These are phyloP conservation scores for Bombus sylvicola DNA, from an alignment of 1,140 invertebrate species.

Conservation along the genomic window DNA sequence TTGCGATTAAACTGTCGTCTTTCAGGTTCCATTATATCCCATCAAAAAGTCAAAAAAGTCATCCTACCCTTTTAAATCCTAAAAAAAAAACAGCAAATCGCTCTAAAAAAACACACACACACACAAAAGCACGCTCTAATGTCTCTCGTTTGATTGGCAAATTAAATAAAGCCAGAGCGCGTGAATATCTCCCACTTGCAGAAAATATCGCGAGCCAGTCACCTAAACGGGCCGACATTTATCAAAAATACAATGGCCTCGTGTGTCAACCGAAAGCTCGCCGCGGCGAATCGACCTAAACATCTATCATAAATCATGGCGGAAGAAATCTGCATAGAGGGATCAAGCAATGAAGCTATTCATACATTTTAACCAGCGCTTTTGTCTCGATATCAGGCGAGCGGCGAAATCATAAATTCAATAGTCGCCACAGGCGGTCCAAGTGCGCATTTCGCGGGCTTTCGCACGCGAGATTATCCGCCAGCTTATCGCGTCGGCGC, in stretches of 20 bases:
- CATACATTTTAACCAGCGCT: slow-evolving; percentile 34
- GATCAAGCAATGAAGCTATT: slow-evolving; percentile 4
- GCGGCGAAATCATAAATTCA: slow-evolving; percentile 31
- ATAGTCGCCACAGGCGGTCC: background rate
- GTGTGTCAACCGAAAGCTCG: background rate
- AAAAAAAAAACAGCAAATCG: too few relatives aligned
- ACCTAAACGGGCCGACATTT: too few relatives aligned
- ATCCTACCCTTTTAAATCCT: too few relatives aligned
- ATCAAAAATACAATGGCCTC: background rate
- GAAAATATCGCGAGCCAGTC: background rate
- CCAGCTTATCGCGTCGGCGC: slow-evolving; percentile 4
- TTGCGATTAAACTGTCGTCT: too few relatives aligned
- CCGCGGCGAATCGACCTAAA: slow-evolving; percentile 1
- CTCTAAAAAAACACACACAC: too few relatives aligned
- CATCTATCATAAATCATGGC: slow-evolving; percentile 2
- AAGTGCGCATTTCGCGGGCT: slow-evolving; percentile 10
- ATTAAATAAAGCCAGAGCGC: background rate
- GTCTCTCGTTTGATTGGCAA: background rate
- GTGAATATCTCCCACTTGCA: background rate
- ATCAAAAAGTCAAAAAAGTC: background rate
- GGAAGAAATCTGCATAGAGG: background rate
- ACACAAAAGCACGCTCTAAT: too few relatives aligned
- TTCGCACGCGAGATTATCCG: slow-evolving; percentile 35
- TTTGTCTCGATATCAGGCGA: background rate
- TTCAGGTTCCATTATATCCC: too few relatives aligned